These are phyloP conservation scores for Tyrannus savana DNA, from an alignment of 2,113 vertebrate genomes.

Conservation along the genomic window DNA sequence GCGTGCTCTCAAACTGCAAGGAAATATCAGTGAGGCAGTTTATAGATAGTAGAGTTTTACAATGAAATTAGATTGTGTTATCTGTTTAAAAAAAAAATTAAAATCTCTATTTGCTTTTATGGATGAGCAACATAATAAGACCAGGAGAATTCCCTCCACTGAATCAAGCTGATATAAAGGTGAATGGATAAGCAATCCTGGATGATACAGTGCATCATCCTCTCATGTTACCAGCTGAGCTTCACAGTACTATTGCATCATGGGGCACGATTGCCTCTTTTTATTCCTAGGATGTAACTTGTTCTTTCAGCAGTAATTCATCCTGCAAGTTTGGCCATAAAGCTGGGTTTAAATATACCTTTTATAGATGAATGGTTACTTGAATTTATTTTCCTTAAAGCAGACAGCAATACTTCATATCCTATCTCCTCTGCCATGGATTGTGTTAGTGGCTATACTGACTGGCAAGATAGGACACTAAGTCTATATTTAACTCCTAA, in stretches of 20 bases:
- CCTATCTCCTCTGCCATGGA: neutral
- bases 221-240: neutral
- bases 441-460: neutral
- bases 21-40: neutral
- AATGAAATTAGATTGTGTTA: neutral
- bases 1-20: neutral
- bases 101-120: neutral
- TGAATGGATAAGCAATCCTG: neutral
- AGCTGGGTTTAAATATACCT: slow-evolving; percentile 35
- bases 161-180: neutral
- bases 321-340: neutral
- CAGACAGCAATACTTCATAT: neutral
- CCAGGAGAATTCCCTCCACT: neutral
- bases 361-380: neutral
- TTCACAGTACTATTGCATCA: neutral
- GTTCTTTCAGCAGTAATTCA: neutral
- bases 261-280: neutral
- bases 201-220: neutral
- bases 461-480: neutral
- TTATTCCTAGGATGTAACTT: neutral
- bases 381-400: slow-evolving; percentile 30
- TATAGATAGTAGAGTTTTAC: neutral
- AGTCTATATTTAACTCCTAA: slow-evolving; percentile 6
- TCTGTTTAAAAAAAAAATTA: neutral
- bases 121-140: neutral